Evolutionary conservation across 1,140 invertebrate species (phyloP).

Genomic region (Aphis gossypii): DNA sequence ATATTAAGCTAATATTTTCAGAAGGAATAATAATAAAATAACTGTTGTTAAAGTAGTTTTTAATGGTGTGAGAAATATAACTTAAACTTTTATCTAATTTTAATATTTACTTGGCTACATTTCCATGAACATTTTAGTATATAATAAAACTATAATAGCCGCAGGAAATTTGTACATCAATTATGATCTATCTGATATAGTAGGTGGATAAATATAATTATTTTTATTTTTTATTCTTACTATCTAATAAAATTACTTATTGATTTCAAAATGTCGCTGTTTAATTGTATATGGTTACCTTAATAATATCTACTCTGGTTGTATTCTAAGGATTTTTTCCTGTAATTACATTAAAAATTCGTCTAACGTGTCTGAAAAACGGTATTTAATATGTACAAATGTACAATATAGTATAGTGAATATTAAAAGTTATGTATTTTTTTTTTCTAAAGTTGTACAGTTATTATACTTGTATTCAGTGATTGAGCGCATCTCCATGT

Average conservation of each 20-base stretch:
- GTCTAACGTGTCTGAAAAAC: neutral
- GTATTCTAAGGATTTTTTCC: neutral
- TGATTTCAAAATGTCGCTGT: neutral
- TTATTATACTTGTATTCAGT: neutral
- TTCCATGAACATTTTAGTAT: neutral
- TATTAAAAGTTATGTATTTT: neutral
- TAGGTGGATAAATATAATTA: neutral
- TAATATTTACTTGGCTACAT: constrained; percentile 5
- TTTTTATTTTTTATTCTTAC: neutral
- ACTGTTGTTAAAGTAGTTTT: constrained; percentile 21
- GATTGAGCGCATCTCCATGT: too few relatives aligned
- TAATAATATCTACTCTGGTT: neutral
- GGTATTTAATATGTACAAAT: too few relatives aligned
- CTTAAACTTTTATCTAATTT: constrained; percentile 28
- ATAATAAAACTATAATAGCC: neutral
- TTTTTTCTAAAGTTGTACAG: neutral
- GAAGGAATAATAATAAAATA: neutral
- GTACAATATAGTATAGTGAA: too few relatives aligned
- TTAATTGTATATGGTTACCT: too few relatives aligned
- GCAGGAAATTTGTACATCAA: neutral
- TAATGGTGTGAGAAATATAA: constrained; percentile 34
- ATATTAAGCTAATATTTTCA: neutral
- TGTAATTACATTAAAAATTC: neutral
- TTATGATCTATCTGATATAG: neutral
- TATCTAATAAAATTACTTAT: neutral